These are phyloP conservation scores for Octodonta nipae DNA, from an alignment of 2,888 invertebrate genomes.

Conservation along the genomic window DNA sequence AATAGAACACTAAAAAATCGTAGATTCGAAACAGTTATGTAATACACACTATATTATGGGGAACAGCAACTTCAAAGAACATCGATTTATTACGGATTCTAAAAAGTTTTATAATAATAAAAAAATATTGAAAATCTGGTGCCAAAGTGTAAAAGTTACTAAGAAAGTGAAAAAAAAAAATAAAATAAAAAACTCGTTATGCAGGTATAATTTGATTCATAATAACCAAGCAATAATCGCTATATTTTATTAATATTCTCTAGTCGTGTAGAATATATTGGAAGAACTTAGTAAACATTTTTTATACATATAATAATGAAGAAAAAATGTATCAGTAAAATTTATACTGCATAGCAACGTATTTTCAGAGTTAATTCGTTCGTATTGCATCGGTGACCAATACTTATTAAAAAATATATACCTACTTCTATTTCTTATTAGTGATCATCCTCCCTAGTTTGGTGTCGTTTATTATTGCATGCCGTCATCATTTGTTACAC, in stretches of 20 bases:
- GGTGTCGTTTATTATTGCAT: background rate
- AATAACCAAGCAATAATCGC: constrained; percentile 20
- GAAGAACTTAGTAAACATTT: constrained; percentile 4
- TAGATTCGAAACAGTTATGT: no score
- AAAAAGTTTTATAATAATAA: constrained; percentile 22
- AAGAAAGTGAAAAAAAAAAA: constrained; percentile 19
- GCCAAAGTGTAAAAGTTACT: constrained; percentile 36
- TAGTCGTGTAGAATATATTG: constrained; percentile 6
- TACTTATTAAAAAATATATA: constrained; percentile 18
- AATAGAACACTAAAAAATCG: no score
- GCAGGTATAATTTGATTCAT: constrained; percentile 21
- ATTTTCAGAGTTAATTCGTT: no score
- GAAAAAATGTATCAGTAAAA: constrained; percentile 10
- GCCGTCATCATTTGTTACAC: no score
- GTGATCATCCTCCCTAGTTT: constrained; percentile 12
- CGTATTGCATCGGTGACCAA: constrained; percentile 26
- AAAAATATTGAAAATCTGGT: constrained; percentile 33
- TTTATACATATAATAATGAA: no score
- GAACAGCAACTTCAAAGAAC: constrained; percentile 32
- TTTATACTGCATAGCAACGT: constrained; percentile 23
- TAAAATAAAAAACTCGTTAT: constrained; percentile 15
- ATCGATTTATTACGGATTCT: constrained; percentile 34
- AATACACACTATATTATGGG: constrained; percentile 29
- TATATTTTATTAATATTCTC: constrained; percentile 6
- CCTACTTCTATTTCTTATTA: constrained; percentile 22